Conservation (phyloP, 2,113 vertebrate genomes). For the Alectura lathami region DNA sequence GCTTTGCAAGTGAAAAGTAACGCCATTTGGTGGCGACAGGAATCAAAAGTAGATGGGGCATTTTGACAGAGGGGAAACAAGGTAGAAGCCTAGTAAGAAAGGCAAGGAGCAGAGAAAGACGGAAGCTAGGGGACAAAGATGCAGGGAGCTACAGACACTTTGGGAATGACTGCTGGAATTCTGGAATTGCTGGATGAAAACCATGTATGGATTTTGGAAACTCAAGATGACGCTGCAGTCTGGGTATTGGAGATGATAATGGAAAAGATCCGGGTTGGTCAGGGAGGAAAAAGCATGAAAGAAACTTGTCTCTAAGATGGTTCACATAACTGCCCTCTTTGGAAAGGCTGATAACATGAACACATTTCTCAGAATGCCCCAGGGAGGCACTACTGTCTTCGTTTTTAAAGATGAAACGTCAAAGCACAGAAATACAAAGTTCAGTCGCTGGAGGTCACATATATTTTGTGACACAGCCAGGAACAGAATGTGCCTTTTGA, state of each 20-base stretch:
- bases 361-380: conserved; percentile 4
- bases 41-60: background rate
- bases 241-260: background rate
- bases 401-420: conserved; percentile 31
- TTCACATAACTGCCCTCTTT: background rate
- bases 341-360: conserved; percentile 4
- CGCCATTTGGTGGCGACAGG: background rate
- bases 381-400: conserved; percentile 1
- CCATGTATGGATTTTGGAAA: background rate
- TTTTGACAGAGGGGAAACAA: background rate
- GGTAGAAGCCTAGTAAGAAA: background rate
- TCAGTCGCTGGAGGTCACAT: conserved; percentile 26
- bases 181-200: background rate
- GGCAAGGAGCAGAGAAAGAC: background rate
- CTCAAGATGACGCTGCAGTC: background rate
- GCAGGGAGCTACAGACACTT: background rate
- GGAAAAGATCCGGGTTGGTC: background rate
- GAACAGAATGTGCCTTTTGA: conserved; percentile 56
- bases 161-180: background rate
- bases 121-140: background rate
- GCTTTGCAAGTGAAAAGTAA: background rate
- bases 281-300: background rate
- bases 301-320: background rate
- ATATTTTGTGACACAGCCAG: conserved; percentile 35
- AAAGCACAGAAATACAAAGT: conserved; percentile 24